Percentiles rank a stretch among this genome's conserved stretches.
These are phyloP conservation scores for Lithophane leautieri DNA, from an alignment of 2,888 invertebrate species.

Conservation along the genomic window DNA sequence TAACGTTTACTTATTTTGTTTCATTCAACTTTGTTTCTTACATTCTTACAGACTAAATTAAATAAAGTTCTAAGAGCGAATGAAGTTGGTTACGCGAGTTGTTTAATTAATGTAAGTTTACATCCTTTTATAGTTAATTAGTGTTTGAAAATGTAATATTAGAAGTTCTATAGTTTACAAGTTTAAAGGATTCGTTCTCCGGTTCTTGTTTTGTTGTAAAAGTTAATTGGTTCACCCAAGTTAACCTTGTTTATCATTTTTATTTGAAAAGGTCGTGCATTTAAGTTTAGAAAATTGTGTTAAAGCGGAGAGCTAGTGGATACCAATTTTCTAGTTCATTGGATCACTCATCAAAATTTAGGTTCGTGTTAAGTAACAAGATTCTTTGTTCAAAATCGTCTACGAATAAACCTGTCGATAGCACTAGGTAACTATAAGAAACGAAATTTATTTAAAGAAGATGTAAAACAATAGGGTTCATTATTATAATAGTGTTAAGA, in stretches of 20 bases:
- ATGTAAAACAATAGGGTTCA: no score
- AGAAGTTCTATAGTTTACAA: constrained; percentile 48
- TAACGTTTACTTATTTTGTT: constrained; percentile 56
- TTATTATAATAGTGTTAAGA: not conserved
- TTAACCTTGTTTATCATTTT: constrained; percentile 28
- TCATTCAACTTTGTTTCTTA: constrained; percentile 51
- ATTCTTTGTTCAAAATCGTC: not conserved
- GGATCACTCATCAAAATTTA: constrained; percentile 28
- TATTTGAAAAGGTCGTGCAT: constrained; percentile 2
- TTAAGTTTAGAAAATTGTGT: constrained; percentile 17
- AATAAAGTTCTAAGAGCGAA: constrained; percentile 53
- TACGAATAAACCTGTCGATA: constrained; percentile 5
- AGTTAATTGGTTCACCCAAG: constrained; percentile 16
- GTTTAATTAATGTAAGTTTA: constrained; percentile 59
- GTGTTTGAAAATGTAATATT: constrained; percentile 51
- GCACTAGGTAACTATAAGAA: not conserved
- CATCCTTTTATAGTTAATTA: constrained; percentile 54
- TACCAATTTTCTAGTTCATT: constrained; percentile 53
- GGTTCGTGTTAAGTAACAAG: not conserved
- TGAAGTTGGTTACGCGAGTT: constrained; percentile 45
- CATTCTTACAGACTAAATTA: constrained; percentile 57
- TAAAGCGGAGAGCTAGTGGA: not conserved
- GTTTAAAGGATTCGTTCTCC: constrained; percentile 42
- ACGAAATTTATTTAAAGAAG: no score
- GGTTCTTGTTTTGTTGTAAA: constrained; percentile 22